Evolutionary conservation across 2,113 vertebrate species (phyloP), one percentile per base, ranked within the genome.

Genomic region (Nothobranchius kuhntae): DNA sequence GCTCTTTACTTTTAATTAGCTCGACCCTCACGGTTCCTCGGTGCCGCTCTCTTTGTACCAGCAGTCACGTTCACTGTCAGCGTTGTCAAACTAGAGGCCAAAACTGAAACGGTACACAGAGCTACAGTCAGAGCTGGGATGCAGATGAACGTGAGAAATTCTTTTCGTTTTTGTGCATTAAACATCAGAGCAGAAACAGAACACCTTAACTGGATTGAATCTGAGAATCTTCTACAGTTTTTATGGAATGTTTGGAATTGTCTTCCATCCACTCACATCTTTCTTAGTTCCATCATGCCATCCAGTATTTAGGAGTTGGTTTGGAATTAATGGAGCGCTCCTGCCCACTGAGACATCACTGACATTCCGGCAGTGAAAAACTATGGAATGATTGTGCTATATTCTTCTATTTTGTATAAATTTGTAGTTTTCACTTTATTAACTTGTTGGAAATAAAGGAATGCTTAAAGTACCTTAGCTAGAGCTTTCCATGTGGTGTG

Each of bases 331-430:
- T 47, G 45, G 61, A 69, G 64, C 17, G 24, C 65, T 84, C 64
- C 74, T 66, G 53, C 60, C 71, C 69, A 75, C 78, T 57, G 83
- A 78, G 76, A 88, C 66, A 71, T 86, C 71, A 73, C 72, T 70
- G 83, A 89, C 80, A 83, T 82, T 89, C 70, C 75, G 91, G 90
- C 91, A 93, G 89, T 91, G 81, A 80, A 78, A 83, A 87, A 91
- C 85, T 87, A 80, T 88, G 86, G 85, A 83, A 88, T 89, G 89
- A 89, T 90, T 93, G 92, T 92, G 90, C 91, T 91, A 85, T 92
- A 71, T 85, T 87, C 81, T 85, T 80, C 42, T 77, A 36, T 60
- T 55, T 73, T 73, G 52, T 78, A 73, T 46, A 59, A 62, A 54
- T 76, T 61, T 83, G 67, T 77, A 21, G 52, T 35, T 59, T 67